Percentiles rank a stretch among this genome's conserved stretches.
Conservation (phyloP, 1,140 invertebrate species). For the Agrypnia vestita region DNA sequence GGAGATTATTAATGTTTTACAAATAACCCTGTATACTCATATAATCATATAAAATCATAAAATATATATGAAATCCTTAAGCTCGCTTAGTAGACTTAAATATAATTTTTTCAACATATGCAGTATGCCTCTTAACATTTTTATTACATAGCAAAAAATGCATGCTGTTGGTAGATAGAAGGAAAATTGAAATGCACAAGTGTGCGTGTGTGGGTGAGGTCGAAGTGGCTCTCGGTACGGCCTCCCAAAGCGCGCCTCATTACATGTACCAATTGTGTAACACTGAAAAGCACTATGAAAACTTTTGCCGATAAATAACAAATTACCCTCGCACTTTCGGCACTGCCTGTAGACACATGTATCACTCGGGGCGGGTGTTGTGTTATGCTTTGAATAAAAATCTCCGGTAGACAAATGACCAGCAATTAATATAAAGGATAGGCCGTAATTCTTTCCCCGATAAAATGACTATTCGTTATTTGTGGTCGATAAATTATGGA, state of each 20-base stretch:
- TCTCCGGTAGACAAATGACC: constrained; percentile 43
- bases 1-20: no score
- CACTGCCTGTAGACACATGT: not conserved
- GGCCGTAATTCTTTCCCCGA: constrained; percentile 40
- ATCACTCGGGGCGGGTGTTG: constrained; percentile 1
- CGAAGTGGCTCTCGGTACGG: not conserved
- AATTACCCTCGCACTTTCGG: constrained; percentile 36
- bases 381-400: constrained; percentile 38
- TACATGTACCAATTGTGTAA: constrained; percentile 47
- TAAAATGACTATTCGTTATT: constrained; percentile 46
- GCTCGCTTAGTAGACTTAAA: no score
- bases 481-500: constrained; percentile 41
- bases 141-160: no score
- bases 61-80: no score
- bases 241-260: not conserved
- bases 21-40: no score
- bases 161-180: no score
- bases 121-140: no score
- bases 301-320: constrained; percentile 56
- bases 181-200: no score
- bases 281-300: constrained; percentile 57
- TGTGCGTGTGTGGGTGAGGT: no score
- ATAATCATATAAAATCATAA: no score
- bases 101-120: no score
- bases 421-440: constrained; percentile 38